Conservation (phyloP, 2,888 invertebrate genomes). For the Tenthredo distinguenda region DNA sequence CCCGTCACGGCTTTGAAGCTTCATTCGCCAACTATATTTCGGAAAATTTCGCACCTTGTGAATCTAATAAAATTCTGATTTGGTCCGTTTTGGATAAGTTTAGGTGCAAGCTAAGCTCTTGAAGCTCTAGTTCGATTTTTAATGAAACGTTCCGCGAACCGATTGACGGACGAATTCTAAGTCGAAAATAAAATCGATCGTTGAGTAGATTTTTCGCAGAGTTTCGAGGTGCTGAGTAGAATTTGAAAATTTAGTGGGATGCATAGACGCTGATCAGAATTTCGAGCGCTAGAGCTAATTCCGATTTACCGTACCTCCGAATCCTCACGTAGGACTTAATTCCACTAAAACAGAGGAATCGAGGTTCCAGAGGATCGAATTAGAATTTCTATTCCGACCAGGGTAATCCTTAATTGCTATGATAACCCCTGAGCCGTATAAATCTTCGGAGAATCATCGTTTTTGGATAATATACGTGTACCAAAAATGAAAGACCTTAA, state of each 20-base stretch:
- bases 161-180: background rate
- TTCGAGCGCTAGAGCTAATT: background rate
- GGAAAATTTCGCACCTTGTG: background rate
- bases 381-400: no score
- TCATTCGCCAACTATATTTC: background rate
- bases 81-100: no score
- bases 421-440: no score
- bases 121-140: background rate
- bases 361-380: background rate
- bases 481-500: background rate
- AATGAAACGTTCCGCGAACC: background rate
- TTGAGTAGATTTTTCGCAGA: background rate
- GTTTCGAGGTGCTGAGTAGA: background rate
- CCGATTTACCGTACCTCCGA: background rate
- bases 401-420: no score
- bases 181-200: background rate
- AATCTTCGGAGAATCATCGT: no score
- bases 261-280: background rate
- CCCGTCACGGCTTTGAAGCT: no score
- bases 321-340: background rate
- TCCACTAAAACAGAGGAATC: background rate
- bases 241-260: background rate
- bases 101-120: background rate
- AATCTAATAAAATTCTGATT: no score
- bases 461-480: no score